Evolutionary conservation across 2,797 vertebrate genomes (phyloP).

Genomic region (Poeciliopsis presidionis): DNA sequence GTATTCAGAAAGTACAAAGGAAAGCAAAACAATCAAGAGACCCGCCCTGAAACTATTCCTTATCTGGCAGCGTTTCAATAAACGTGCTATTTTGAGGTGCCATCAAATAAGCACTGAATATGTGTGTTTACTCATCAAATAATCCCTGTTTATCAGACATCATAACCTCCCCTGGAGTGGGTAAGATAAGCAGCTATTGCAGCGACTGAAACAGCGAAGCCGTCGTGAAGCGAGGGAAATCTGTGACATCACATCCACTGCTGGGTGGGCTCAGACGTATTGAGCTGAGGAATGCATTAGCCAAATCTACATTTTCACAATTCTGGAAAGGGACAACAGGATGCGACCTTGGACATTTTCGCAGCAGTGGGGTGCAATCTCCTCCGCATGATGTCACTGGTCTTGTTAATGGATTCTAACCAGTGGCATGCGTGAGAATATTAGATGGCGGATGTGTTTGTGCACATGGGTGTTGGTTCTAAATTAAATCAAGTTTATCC

Average conservation of each 20-base stretch:
- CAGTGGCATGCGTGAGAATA: neutral
- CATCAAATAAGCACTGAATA: neutral
- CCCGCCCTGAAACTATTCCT: conserved; percentile 3
- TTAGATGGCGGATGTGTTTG: conserved; percentile 8
- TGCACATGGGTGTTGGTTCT: conserved; percentile 19
- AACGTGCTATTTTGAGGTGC: neutral
- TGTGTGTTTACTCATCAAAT: conserved; percentile 18
- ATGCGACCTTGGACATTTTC: conserved; percentile 50
- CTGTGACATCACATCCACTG: conserved; percentile 16
- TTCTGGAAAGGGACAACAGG: conserved; percentile 34
- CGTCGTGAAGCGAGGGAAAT: conserved; percentile 34
- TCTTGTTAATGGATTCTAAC: conserved; percentile 36
- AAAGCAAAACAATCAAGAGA: conserved; percentile 15
- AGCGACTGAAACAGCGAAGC: conserved; percentile 35
- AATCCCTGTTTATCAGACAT: conserved; percentile 6
- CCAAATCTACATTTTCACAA: conserved; percentile 42
- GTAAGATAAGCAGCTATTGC: conserved; percentile 19
- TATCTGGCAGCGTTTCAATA: conserved; percentile 4
- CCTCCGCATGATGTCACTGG: conserved; percentile 35
- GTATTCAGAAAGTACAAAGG: conserved; percentile 27
- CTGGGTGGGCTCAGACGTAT: conserved; percentile 14
- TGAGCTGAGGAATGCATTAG: conserved; percentile 38
- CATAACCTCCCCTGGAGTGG: conserved; percentile 9
- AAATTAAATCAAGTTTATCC: conserved; percentile 32
- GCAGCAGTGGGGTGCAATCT: conserved; percentile 10